A percentile compares a stretch with the other conserved stretches of the same genome.
These are phyloP conservation scores for Chlorospingus flavigularis DNA, from an alignment of 2,797 vertebrate species.

Conservation along the genomic window DNA sequence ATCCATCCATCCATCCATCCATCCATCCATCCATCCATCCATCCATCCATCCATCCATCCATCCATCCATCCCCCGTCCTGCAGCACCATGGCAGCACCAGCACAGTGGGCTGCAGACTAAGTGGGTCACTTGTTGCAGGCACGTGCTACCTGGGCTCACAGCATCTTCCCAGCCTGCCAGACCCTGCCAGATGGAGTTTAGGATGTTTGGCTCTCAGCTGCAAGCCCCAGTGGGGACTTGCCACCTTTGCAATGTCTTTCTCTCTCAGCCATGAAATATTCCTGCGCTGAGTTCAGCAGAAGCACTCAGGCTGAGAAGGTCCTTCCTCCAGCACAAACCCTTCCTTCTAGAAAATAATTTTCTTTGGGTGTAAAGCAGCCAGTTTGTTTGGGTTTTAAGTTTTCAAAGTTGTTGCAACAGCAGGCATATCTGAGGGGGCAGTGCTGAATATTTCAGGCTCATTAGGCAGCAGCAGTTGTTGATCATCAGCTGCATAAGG, in stretches of 20 bases:
- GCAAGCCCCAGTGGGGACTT: neutral
- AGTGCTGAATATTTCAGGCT: neutral
- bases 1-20: neutral
- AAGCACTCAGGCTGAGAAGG: neutral
- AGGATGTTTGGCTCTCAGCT: neutral
- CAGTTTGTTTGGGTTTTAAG: neutral
- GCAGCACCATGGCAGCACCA: rapidly evolving
- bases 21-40: neutral
- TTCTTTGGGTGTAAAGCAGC: neutral
- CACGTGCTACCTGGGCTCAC: neutral
- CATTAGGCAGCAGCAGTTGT: constrained; percentile 12
- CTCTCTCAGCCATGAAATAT: constrained; percentile 16
- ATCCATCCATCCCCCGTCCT: neutral
- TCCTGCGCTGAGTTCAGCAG: neutral
- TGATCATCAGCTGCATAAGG: constrained; percentile 16
- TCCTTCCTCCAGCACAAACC: neutral
- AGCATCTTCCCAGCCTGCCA: neutral
- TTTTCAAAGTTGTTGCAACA: constrained; percentile 13
- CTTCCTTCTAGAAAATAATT: neutral
- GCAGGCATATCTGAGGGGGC: neutral
- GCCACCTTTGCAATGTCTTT: neutral
- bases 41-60: neutral
- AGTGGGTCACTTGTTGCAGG: neutral
- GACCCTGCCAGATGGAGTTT: neutral
- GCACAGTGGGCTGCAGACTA: rapidly evolving